Percentiles rank a stretch among this genome's conserved stretches.
Evolutionary conservation across 2,888 invertebrate species (phyloP).

Genomic region (Choreutis nemorana): DNA sequence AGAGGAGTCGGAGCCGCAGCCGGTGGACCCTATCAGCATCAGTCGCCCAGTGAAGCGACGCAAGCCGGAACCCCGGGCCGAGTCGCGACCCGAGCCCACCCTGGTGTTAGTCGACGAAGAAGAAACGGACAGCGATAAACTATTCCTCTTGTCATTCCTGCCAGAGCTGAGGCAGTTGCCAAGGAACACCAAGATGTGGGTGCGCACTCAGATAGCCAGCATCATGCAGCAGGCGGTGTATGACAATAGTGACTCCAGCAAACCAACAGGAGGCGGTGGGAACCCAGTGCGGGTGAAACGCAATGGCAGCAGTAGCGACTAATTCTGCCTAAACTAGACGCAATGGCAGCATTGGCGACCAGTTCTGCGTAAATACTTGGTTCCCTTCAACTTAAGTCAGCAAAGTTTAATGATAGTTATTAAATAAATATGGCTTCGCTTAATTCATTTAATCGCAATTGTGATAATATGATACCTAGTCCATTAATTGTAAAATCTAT

Average conservation of each 20-base stretch:
- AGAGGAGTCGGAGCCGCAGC: conserved; percentile 12
- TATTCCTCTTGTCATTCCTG: conserved; percentile 47
- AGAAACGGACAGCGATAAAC: conserved; percentile 38
- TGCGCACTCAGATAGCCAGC: conserved; percentile 46
- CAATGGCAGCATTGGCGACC: too few species aligned
- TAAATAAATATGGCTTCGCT: too few species aligned
- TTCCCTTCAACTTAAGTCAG: too few species aligned
- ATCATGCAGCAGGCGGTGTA: conserved; percentile 56
- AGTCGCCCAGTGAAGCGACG: conserved; percentile 35
- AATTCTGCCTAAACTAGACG: too few species aligned
- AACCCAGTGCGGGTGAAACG: conserved; percentile 20
- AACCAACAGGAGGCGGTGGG: conserved; percentile 28
- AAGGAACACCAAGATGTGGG: conserved; percentile 54
- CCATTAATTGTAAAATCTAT: too few species aligned
- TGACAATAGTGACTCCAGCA: too few species aligned
- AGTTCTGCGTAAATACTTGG: too few species aligned
- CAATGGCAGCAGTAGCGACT: conserved; percentile 24
- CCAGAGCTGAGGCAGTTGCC: conserved; percentile 53
- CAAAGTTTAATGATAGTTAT: too few species aligned
- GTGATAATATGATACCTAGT: too few species aligned
- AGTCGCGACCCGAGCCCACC: conserved; percentile 14
- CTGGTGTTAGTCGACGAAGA: conserved; percentile 14
- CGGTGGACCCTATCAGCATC: conserved; percentile 42
- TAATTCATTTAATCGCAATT: too few species aligned
- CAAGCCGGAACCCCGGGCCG: neutral